A percentile compares a stretch with the other conserved stretches of the same genome.
Evolutionary conservation across 2,797 vertebrate species (phyloP).

Genomic region (Allobates femoralis): DNA sequence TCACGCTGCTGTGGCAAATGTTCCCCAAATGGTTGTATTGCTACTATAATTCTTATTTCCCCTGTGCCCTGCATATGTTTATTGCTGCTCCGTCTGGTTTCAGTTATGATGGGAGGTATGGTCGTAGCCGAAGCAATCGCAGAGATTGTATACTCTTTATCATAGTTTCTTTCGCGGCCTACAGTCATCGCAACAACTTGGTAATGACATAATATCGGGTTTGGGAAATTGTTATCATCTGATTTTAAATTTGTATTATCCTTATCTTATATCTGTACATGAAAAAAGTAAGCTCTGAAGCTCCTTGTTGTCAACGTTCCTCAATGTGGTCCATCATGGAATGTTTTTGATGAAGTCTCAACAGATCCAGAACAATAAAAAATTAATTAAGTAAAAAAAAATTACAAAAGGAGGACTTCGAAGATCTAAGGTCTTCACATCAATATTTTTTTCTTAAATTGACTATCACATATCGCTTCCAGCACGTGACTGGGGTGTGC

Average conservation of each 20-base stretch:
- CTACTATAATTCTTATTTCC: conserved; percentile 49
- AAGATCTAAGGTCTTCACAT: background rate
- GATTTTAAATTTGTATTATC: background rate
- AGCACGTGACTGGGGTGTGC: too few relatives aligned
- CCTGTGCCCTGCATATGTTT: conserved; percentile 39
- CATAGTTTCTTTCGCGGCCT: background rate
- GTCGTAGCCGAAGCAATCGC: background rate
- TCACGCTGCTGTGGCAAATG: conserved; percentile 55
- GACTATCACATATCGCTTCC: too few relatives aligned
- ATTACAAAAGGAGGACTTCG: background rate
- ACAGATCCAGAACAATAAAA: background rate
- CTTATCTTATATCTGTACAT: background rate
- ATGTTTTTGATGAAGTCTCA: background rate
- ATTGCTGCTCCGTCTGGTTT: conserved; percentile 33
- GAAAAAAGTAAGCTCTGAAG: background rate
- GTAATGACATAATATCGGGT: background rate
- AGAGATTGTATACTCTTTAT: background rate
- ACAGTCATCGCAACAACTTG: background rate
- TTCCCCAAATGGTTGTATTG: conserved; percentile 38
- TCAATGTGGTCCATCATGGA: background rate
- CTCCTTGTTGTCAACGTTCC: too few relatives aligned
- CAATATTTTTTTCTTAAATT: background rate
- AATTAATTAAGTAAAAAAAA: background rate
- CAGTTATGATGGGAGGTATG: background rate
- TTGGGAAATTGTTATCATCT: background rate